Base-by-base conservation (phyloP, 2,888 invertebrate genomes). In the Polyommatus icarus region DNA sequence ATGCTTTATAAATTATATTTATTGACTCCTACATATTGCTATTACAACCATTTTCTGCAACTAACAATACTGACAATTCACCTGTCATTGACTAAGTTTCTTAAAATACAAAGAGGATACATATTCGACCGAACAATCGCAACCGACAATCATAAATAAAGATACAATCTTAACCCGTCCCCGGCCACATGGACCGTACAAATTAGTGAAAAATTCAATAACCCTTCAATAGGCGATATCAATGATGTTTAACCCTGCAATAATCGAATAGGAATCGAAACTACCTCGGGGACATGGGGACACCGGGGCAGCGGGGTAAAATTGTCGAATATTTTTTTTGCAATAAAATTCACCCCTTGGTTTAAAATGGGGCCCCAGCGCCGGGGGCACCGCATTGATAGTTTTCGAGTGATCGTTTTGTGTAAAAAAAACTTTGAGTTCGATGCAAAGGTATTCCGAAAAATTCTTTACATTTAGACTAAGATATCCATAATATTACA, bases 181-280 rank as follows among this genome's bases (percentile, higher is more conserved):
- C 88, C 85, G 82, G 85, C 88, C 88, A 88, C 87, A 86, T 87
- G 88, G 86, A 84, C 88, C 87, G 89, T 87, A 91, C 90, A 92
- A 93, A 93, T 93, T 93, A 92, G 89, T 90, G 88, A 87, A 89
- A 91, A 89, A 91, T 89, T 89, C 87, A 89, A 92, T 92, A 89
- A 90, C 90, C 90, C 91, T 89, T 91, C 86, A 87, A 88, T 86
- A 90, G 87, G 89, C 89, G 90, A 92, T 94, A 94, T 93, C 93
- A 93, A 92, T 93, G 93, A 91, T 91, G 89, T 91, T 93, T 94
- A 93, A 94, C 94, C 94, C 93, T 93, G 92, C 92, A 92, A 91
- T 93, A 93, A 94, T 94, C 92, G 92, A 88, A 90, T 89, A 87
- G 86, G 90, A 89, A 91, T 92, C 89, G 91, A 92, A 93, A 93